Base-by-base conservation (phyloP, 2,888 invertebrate species). In the Platypus cylindrus region DNA sequence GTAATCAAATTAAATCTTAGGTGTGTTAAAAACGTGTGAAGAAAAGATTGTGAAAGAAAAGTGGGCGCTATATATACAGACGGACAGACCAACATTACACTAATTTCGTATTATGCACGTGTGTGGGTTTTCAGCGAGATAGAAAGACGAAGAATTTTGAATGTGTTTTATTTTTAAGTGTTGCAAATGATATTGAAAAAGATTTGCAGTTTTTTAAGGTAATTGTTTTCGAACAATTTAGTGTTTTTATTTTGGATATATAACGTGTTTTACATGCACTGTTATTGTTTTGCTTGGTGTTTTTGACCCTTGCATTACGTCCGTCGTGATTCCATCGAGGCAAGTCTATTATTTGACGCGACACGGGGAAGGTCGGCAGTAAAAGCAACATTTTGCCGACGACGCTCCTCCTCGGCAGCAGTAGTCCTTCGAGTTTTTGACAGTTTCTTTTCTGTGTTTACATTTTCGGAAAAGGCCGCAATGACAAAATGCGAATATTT, bases 271-370 rank as follows among this genome's bases (percentile, higher is more conserved):
- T 65, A 65, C 69, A 68, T 69, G 71, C 71, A 70, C 70, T 26
- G 74, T 75, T 75, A 69, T 75, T 75, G 73, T 75, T 75, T 75
- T 73, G 73, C 68, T 66, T 65, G 64, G 68, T 71, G 69, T 70
- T 71, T 48, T 71, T 71, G 70, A 71, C 64, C 68, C 67, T 58
- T 56, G 41, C 40, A 45, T 50, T 57, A 52, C 48, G 47, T 44
- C 45, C 47, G 52, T 49, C 47, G 50, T 51, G 50, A 48, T 52
- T 59, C 58, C n/a, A n/a, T n/a, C 62, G 64, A 41, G 66, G 59
- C 55, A 62, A 65, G 63, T 66, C 64, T 65, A 66, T 65, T 64
- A 40, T 41, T 38, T 38, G 43, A 29, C 40, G 40, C 45, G 49
- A 46, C 47, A 45, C 56, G 64, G 64, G 63, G 64, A 49, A 46